A percentile compares a stretch with the other conserved stretches of the same genome.
Conservation (phyloP, 2,113 vertebrate genomes). For the zebrafish (Danio rerio) region GRCz12tu NC_133196.1:5568501-5569000, state of each 20-base stretch:
- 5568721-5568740: not conserved
- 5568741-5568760: not conserved
- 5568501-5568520: not conserved
- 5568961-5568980: constrained; percentile 34
- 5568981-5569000: not conserved
- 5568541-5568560: constrained; percentile 47
- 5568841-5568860: not conserved
- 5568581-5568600: constrained; percentile 68
- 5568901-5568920: not conserved
- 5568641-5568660: no score
- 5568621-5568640: constrained; percentile 18
- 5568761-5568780: not conserved
- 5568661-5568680: not conserved
- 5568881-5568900: not conserved
- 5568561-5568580: constrained; percentile 69
- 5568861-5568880: not conserved
- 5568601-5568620: constrained; percentile 66
- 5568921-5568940: constrained; percentile 21
- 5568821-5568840: not conserved
- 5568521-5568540: constrained; percentile 10
- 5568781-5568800: not conserved
- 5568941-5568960: not conserved
- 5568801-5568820: not conserved
- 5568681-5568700: not conserved
- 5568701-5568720: constrained; percentile 5